phyloP scores from a whole-genome alignment of 2,888 invertebrate genomes.

The Lepidochitona cinerea region DNA sequence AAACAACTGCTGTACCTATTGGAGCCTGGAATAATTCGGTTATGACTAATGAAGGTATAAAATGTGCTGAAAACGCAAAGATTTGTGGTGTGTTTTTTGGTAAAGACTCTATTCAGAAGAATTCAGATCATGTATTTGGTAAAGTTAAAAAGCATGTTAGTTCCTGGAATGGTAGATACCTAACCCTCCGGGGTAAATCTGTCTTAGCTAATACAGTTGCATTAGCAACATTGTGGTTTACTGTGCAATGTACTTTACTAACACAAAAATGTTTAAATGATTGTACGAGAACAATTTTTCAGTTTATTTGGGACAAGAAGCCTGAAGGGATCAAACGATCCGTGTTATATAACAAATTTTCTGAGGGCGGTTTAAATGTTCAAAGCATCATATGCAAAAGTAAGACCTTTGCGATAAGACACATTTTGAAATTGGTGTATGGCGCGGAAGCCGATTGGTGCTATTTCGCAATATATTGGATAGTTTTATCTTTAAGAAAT shows the following conservation, averaged over 20 bases:
- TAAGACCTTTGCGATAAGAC: not conserved
- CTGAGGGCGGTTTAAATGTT: not conserved
- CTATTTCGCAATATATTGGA: slow-evolving; percentile 4
- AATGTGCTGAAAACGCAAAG: too few species aligned
- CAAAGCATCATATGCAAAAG: not conserved
- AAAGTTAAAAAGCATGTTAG: not conserved
- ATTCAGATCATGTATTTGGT: not conserved
- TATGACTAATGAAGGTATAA: too few species aligned
- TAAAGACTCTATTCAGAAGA: not conserved
- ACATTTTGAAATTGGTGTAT: not conserved
- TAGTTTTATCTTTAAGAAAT: not conserved
- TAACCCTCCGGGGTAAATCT: not conserved
- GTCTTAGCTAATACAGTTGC: not conserved
- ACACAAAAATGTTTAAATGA: not conserved
- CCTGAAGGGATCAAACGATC: not conserved
- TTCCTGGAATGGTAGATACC: not conserved
- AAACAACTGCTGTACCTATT: slow-evolving; percentile 26
- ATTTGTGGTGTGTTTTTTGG: slow-evolving; percentile 1
- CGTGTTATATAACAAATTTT: not conserved
- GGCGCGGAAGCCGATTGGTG: not conserved
- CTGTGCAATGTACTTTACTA: not conserved
- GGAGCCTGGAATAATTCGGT: too few species aligned
- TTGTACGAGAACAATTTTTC: not conserved
- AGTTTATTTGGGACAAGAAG: not conserved
- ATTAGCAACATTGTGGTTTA: not conserved